phyloP scores from a whole-genome alignment of 2,888 invertebrate species.

The Eupithecia subumbrata region DNA sequence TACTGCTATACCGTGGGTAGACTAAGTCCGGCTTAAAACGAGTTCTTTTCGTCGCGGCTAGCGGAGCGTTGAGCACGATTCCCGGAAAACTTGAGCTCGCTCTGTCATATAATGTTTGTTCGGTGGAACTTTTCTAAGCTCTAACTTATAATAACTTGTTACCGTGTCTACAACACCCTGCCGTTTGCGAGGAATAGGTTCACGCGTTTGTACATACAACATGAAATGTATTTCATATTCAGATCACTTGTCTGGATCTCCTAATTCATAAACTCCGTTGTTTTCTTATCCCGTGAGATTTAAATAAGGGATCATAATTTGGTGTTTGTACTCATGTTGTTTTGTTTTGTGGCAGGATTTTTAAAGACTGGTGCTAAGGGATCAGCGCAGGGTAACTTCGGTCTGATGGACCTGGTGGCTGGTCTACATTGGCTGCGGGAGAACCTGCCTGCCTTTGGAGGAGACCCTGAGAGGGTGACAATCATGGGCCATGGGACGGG shows the following conservation, averaged over 20 bases:
- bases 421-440: conserved; percentile 98
- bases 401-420: conserved; percentile 95
- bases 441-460: conserved; percentile 97
- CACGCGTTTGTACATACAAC: conserved; percentile 15
- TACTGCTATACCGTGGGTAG: conserved; percentile 36
- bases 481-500: conserved; percentile 98
- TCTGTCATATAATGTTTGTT: conserved; percentile 48
- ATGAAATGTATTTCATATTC: conserved; percentile 15
- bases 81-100: conserved; percentile 40
- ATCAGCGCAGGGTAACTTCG: conserved; percentile 95
- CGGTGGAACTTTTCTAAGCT: conserved; percentile 43
- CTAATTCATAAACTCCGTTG: conserved; percentile 7
- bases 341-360: conserved; percentile 86
- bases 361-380: conserved; percentile 95
- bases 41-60: conserved; percentile 42
- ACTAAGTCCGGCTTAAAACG: conserved; percentile 44
- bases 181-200: conserved; percentile 17
- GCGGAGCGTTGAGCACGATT: conserved; percentile 39
- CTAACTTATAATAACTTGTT: conserved; percentile 47
- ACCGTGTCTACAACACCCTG: conserved; percentile 39
- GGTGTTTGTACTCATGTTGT: conserved; percentile 2
- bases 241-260: conserved; percentile 17
- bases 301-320: conserved; percentile 13
- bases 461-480: conserved; percentile 96
- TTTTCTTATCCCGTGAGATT: conserved; percentile 7